Percentiles rank a stretch among this genome's conserved stretches.
Conservation (phyloP, 92 coral and sea anemone species). For the Zoanthus sansibaricus region DNA sequence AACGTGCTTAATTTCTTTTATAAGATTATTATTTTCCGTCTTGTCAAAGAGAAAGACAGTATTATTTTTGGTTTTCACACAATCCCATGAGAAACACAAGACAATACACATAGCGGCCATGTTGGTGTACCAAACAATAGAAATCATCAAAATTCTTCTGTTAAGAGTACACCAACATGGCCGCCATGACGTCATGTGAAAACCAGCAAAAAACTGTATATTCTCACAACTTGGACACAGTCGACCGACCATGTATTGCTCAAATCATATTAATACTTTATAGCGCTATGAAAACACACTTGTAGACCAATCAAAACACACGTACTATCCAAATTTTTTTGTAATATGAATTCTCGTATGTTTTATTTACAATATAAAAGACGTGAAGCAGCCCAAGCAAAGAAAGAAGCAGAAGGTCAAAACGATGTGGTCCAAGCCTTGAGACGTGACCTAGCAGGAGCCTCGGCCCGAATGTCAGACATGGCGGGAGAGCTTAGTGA, state of each 20-base stretch:
- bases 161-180: too few relatives aligned
- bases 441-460: slow-evolving; percentile 95
- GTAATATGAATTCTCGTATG: neutral
- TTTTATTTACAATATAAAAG: slow-evolving; percentile 38
- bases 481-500: slow-evolving; percentile 96
- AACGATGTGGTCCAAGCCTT: slow-evolving; percentile 90
- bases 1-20: too few relatives aligned
- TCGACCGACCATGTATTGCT: neutral
- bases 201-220: too few relatives aligned
- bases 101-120: too few relatives aligned
- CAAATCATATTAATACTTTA: too few relatives aligned
- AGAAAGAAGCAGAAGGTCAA: slow-evolving; percentile 86
- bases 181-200: too few relatives aligned
- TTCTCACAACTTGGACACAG: too few relatives aligned
- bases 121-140: too few relatives aligned
- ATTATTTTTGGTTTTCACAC: too few relatives aligned
- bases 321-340: neutral
- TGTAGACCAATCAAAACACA: neutral
- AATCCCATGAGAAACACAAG: too few relatives aligned
- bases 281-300: too few relatives aligned
- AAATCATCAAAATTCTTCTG: too few relatives aligned
- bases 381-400: slow-evolving; percentile 92
- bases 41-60: neutral
- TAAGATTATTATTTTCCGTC: neutral
- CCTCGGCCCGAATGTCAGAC: slow-evolving; percentile 98